Base-by-base conservation (phyloP, 2,888 invertebrate genomes). In the Calliopum simillimum region DNA sequence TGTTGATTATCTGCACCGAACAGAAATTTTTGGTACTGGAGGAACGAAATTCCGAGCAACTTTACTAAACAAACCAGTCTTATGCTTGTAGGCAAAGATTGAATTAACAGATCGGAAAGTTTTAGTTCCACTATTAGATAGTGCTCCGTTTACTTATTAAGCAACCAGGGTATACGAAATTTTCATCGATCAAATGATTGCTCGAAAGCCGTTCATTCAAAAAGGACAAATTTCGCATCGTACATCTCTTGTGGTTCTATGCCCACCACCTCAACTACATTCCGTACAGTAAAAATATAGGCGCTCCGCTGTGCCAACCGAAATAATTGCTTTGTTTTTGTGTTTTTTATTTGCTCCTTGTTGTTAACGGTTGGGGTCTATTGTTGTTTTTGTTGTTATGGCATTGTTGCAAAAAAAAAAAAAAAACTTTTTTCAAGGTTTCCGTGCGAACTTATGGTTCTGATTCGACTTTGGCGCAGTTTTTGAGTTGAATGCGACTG, bases 281-380 rank as follows among this genome's bases (percentile, higher is more conserved):
- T 16, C 19, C 51, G 19, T 3, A 8, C 47, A n/a, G 47, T 16
- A 47, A 8, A 14, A 16, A 21, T 19, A 16, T 12, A 19, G 51
- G 11, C 51, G 11, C 21, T 51, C 16, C 12, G 51, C n/a, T 51
- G 51, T 51, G 51, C 19, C 51, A 21, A 11, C n/a, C 11, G n/a
- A 51, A 51, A 51, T 51, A 51, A 51, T 51, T 51, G n/a, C 51
- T 51, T 51, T 51, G 51, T 51, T 51, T 51, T 16, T 16, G 14
- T 16, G n/a, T 14, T 11, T 12, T 16, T 13, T 51, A 19, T 11
- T 16, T 16, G n/a, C 51, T 33, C 51, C 51, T 51, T 51, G 51
- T 51, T 51, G 51, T 33, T 33, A 33, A 33, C 33, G 33, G 8
- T 33, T 33, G 33, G 5, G 33, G 8, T 33, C 1, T 33, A 8